Evolutionary conservation across 2,888 invertebrate genomes (phyloP), one percentile per base, ranked within the genome.

Genomic region (Phlogophora meticulosa): DNA sequence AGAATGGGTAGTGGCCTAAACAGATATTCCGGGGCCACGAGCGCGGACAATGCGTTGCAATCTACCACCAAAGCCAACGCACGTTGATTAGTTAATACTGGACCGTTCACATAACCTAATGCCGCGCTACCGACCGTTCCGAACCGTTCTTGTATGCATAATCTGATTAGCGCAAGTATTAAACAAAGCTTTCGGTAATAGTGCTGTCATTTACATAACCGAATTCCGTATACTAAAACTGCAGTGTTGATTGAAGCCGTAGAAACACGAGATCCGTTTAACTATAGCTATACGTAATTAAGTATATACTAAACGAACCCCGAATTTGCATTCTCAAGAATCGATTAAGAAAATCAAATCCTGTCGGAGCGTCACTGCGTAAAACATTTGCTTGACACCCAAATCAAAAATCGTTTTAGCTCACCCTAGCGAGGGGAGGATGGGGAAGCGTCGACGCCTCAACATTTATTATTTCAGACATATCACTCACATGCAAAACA

Each of bases 401-500:
- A 94, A 95, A 95, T 95, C 95, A 95, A 95, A 95, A 95, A 95
- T 94, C 95, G 95, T 94, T 95, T 95, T 95, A 93, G 92, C 92
- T 89, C 93, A 92, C 94, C 94, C 94, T 90, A 88, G 84, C 80
- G 78, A 84, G 89, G 89, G 92, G 90, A 87, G 89, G 87, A 78
- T 86, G 89, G 92, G 92, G 93, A 91, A 90, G 92, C 93, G 93
- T 92, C 94, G 94, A 93, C 94, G 95, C 95, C 94, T 94, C 94
- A 95, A 94, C 95, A 95, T 95, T 95, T 95, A 95, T 95, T 95
- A 95, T 95, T 95, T 94, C 94, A 95, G 95, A 95, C 95, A 94
- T 95, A 95, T 95, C 95, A 95, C 95, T 95, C 95, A 93, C 95
- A 95, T 95, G 95, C 95, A 95, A 95, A 95, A 94, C 95, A 95